Conservation (phyloP, 2,888 invertebrate species). For the Orthosia cruda region DNA sequence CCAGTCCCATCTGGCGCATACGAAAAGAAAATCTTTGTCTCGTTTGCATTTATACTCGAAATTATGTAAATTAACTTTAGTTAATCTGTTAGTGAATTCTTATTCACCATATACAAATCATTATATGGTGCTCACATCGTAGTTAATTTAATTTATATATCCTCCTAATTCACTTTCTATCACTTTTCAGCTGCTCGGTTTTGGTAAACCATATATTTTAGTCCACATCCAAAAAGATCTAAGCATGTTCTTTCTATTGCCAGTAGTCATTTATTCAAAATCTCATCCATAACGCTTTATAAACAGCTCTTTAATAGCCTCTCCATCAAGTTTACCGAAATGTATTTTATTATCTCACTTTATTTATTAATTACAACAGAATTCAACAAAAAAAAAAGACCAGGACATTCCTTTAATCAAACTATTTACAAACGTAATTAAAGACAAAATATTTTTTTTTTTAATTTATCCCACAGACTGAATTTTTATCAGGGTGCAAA, state of each 20-base stretch:
- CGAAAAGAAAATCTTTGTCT: not conserved
- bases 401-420: too few relatives aligned
- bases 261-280: not conserved
- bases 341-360: too few relatives aligned
- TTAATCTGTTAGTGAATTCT: not conserved
- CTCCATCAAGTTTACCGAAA: not conserved
- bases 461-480: not conserved
- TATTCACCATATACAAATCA: not conserved
- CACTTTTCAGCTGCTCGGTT: not conserved
- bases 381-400: too few relatives aligned
- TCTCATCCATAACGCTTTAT: not conserved
- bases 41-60: not conserved
- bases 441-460: not conserved
- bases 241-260: not conserved
- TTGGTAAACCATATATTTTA: not conserved
- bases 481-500: too few relatives aligned
- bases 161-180: not conserved
- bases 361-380: too few relatives aligned
- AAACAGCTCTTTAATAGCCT: not conserved
- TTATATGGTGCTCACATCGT: not conserved
- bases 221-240: not conserved
- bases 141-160: not conserved
- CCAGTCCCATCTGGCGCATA: not conserved
- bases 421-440: too few relatives aligned
- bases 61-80: not conserved